These are phyloP conservation scores for Homalodisca vitripennis DNA, from an alignment of 1,140 invertebrate genomes.

Conservation along the genomic window DNA sequence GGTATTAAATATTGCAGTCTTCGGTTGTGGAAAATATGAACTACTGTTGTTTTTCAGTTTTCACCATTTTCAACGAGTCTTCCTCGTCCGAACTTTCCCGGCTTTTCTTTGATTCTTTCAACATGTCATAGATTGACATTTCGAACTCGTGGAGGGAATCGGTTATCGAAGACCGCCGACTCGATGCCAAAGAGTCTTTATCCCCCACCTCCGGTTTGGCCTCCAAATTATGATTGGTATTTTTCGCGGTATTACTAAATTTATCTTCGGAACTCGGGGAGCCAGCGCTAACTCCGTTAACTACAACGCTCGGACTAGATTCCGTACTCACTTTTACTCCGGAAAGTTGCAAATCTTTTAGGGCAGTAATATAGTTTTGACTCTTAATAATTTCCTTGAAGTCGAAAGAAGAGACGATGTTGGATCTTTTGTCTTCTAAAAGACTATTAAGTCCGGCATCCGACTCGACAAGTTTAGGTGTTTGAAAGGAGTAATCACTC, in stretches of 20 bases:
- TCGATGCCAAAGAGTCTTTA: constrained; percentile 5
- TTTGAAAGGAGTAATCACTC: constrained; percentile 9
- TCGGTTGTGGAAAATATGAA: not conserved
- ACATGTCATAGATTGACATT: constrained; percentile 28
- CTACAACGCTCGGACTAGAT: no score
- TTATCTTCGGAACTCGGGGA: no score
- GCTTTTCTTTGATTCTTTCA: constrained; percentile 25
- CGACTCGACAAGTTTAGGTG: not conserved
- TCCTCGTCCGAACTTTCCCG: constrained; percentile 26
- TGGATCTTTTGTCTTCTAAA: not conserved
- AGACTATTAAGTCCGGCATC: not conserved
- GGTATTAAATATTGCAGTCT: constrained; percentile 5
- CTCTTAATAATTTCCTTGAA: not conserved
- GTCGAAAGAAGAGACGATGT: not conserved
- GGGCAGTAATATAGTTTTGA: not conserved
- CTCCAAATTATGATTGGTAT: no score
- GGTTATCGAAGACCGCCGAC: constrained; percentile 19
- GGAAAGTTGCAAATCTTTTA: not conserved
- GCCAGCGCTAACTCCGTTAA: no score
- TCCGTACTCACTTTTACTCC: not conserved
- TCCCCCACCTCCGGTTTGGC: no score
- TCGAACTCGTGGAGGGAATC: constrained; percentile 29
- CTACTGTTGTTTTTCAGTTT: no score
- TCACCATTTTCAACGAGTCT: constrained; percentile 11
- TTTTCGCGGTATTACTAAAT: no score